Conservation (phyloP, 2,113 vertebrate species). For the Atrichornis clamosus region DNA sequence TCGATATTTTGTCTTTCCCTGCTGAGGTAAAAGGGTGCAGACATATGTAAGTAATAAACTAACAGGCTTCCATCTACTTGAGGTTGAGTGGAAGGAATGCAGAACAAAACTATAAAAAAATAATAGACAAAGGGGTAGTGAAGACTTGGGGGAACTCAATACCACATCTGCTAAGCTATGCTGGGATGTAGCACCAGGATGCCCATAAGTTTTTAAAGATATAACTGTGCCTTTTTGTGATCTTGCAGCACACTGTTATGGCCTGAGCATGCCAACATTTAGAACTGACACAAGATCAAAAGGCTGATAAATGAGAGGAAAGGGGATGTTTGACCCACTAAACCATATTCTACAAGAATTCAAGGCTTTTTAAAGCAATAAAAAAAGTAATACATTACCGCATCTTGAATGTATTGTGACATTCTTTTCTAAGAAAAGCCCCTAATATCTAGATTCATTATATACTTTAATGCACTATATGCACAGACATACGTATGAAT, state of each 20-base stretch:
- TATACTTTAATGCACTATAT: background rate
- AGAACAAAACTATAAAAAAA: constrained; percentile 99
- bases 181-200: constrained; percentile 47
- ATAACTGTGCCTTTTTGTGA: constrained; percentile 76
- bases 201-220: constrained; percentile 68
- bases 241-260: constrained; percentile 77
- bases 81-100: constrained; percentile 95
- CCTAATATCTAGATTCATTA: background rate
- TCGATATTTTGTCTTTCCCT: constrained; percentile 96
- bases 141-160: constrained; percentile 73
- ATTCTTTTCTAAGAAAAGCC: constrained; percentile 23
- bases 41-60: constrained; percentile 99
- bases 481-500: background rate
- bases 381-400: constrained; percentile 76
- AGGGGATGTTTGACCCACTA: constrained; percentile 89
- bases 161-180: constrained; percentile 76
- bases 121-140: constrained; percentile 84
- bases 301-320: constrained; percentile 90
- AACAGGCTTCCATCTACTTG: constrained; percentile 89
- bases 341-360: constrained; percentile 82
- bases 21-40: constrained; percentile 91
- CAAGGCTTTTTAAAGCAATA: constrained; percentile 89
- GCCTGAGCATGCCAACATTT: constrained; percentile 78
- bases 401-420: constrained; percentile 62
- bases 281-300: constrained; percentile 92